phyloP scores from a whole-genome alignment of 2,113 vertebrate genomes.

The Eurystomus gularis region DNA sequence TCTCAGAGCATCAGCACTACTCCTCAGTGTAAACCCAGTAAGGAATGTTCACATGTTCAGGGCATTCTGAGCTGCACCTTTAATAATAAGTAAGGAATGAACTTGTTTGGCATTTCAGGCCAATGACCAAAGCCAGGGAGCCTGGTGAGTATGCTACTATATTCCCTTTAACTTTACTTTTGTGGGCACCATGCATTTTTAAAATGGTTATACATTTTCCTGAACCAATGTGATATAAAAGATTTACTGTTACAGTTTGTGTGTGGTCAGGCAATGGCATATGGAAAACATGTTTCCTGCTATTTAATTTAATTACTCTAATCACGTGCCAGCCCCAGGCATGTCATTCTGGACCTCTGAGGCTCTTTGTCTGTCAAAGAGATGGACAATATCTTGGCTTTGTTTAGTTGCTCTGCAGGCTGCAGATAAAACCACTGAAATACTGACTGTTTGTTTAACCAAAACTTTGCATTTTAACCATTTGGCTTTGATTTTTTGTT shows the following conservation, averaged over 20 bases:
- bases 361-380: slow-evolving; percentile 84
- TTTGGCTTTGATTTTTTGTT: slow-evolving; percentile 80
- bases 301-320: slow-evolving; percentile 90
- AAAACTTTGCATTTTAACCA: slow-evolving; percentile 76
- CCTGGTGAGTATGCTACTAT: background rate
- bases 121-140: background rate
- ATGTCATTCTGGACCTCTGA: slow-evolving; percentile 83
- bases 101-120: slow-evolving; percentile 14
- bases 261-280: slow-evolving; percentile 82
- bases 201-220: slow-evolving; percentile 67
- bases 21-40: background rate
- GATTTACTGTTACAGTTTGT: slow-evolving; percentile 88
- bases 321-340: slow-evolving; percentile 84
- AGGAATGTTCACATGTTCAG: background rate
- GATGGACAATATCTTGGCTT: slow-evolving; percentile 85
- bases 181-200: slow-evolving; percentile 65
- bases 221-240: slow-evolving; percentile 75
- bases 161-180: slow-evolving; percentile 53
- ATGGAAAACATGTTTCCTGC: slow-evolving; percentile 89
- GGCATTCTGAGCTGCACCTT: background rate
- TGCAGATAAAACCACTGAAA: slow-evolving; percentile 76
- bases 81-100: slow-evolving; percentile 4
- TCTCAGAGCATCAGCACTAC: background rate
- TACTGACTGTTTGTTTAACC: slow-evolving; percentile 79
- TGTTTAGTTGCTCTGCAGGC: slow-evolving; percentile 77